Evolutionary conservation across 2,113 vertebrate genomes (phyloP).

Genomic region (Paramormyrops kingsleyae): DNA sequence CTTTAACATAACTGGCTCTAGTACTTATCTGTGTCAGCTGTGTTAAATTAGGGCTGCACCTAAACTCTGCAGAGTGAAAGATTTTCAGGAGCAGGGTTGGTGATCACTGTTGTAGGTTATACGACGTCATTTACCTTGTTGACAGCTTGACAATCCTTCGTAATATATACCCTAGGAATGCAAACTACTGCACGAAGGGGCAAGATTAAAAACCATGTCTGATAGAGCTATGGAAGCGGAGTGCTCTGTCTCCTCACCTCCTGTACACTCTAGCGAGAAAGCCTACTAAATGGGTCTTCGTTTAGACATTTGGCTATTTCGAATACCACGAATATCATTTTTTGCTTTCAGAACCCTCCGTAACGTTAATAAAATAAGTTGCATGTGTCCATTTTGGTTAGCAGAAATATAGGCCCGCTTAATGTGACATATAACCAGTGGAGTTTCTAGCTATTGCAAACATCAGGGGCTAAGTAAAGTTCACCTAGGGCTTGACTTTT

Average conservation of each 20-base stretch:
- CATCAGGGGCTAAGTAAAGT: no score
- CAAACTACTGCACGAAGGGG: not conserved
- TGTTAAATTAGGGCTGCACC: no score
- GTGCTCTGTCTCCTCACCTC: slow-evolving; percentile 1
- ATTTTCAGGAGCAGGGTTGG: no score
- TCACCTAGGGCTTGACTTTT: no score
- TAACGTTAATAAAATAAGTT: not conserved
- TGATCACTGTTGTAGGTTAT: not conserved
- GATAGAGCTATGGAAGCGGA: slow-evolving; percentile 16
- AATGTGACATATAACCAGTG: not conserved
- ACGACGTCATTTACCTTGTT: not conserved
- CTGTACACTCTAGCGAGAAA: not conserved
- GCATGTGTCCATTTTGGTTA: not conserved
- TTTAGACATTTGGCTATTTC: not conserved
- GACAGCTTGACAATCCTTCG: not conserved
- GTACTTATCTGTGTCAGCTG: no score
- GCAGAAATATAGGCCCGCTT: not conserved
- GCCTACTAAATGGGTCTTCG: not conserved
- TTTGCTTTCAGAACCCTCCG: not conserved
- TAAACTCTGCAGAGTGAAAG: no score
- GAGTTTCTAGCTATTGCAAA: no score
- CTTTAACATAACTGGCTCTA: no score
- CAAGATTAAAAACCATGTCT: not conserved
- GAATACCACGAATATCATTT: not conserved
- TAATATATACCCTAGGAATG: not conserved